Conservation (phyloP, 2,113 vertebrate species). For the Perognathus longimembris region DNA sequence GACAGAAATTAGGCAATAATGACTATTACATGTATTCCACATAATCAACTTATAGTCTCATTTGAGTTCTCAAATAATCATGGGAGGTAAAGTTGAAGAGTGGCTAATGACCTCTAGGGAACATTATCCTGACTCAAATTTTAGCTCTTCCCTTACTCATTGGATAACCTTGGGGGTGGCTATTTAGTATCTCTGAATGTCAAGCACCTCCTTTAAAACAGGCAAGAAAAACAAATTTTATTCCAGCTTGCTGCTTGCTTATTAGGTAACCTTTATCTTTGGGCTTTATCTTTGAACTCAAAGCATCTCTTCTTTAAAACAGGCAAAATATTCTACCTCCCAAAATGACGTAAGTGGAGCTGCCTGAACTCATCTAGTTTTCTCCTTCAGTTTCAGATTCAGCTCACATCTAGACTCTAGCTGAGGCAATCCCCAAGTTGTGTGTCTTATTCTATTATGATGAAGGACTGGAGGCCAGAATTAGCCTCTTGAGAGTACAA, state of each 20-base stretch:
- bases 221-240: no score
- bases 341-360: not conserved
- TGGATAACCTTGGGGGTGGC: no score
- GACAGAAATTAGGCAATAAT: not conserved
- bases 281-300: no score
- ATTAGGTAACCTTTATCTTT: no score
- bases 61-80: not conserved
- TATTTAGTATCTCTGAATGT: no score
- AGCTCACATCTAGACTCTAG: not conserved
- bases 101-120: no score
- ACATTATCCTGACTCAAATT: no score
- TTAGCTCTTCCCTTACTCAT: no score
- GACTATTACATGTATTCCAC: not conserved
- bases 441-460: not conserved
- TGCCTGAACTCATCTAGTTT: not conserved
- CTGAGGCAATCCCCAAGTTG: not conserved
- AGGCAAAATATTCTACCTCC: no score
- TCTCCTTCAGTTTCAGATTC: not conserved
- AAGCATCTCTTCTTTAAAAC: no score
- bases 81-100: not conserved
- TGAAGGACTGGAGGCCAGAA: not conserved
- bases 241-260: no score
- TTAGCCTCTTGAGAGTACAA: not conserved
- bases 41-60: not conserved
- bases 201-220: no score